A percentile compares a stretch with the other conserved stretches of the same genome.
phyloP scores from a whole-genome alignment of 2,888 invertebrate species.

The Pyrgus malvae region DNA sequence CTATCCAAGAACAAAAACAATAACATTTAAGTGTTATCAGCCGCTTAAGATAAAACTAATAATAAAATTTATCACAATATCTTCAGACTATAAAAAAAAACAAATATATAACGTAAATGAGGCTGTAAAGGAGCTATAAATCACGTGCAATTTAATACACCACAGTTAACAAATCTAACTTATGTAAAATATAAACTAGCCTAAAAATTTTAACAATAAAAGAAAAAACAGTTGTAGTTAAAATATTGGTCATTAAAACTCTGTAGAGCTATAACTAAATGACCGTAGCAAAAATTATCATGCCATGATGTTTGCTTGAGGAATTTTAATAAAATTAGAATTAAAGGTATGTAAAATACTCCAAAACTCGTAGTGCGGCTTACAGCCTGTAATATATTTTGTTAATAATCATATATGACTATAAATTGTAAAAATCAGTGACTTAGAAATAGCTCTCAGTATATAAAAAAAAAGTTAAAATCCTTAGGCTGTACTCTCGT shows the following conservation, averaged over 20 bases:
- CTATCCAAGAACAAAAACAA: slow-evolving; percentile 14
- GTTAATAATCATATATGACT: slow-evolving; percentile 51
- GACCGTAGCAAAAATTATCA: slow-evolving; percentile 67
- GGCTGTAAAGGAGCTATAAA: slow-evolving; percentile 71
- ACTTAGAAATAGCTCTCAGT: slow-evolving; percentile 82
- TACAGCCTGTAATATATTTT: slow-evolving; percentile 65
- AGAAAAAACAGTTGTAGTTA: slow-evolving; percentile 67
- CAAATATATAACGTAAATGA: slow-evolving; percentile 62
- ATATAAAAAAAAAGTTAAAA: slow-evolving; percentile 79
- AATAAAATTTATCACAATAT: slow-evolving; percentile 74
- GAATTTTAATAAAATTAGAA: slow-evolving; percentile 69
- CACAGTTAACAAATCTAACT: slow-evolving; percentile 81
- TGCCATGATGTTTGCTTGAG: slow-evolving; percentile 76
- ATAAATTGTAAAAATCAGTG: slow-evolving; percentile 75
- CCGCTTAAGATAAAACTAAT: slow-evolving; percentile 59
- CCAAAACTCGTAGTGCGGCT: slow-evolving; percentile 74
- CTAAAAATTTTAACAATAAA: slow-evolving; percentile 82
- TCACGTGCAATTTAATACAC: slow-evolving; percentile 78
- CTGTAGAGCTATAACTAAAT: slow-evolving; percentile 81
- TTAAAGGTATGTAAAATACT: slow-evolving; percentile 77
- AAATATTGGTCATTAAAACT: slow-evolving; percentile 78
- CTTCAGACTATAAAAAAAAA: slow-evolving; percentile 74
- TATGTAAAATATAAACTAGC: slow-evolving; percentile 79
- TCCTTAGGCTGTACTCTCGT: slow-evolving; percentile 81
- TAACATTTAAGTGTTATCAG: slow-evolving; percentile 40